These are phyloP conservation scores for Metacarcinus magister DNA, from an alignment of 2,888 invertebrate genomes.

Conservation along the genomic window DNA sequence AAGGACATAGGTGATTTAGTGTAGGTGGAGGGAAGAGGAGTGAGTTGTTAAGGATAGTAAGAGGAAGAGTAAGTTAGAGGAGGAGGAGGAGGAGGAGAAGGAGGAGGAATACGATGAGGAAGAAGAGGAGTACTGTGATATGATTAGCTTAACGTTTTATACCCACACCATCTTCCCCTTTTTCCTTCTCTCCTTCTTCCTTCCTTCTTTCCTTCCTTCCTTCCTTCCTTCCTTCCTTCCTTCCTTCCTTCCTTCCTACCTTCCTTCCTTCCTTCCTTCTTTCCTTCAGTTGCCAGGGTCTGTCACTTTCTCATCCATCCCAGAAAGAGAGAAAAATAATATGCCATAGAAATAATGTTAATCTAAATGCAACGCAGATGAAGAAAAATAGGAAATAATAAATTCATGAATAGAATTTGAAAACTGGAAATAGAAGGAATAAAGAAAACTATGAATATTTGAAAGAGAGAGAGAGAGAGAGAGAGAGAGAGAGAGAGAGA, in stretches of 20 bases:
- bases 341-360: too few species aligned
- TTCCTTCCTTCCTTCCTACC: not conserved
- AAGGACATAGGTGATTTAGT: not conserved
- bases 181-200: not conserved
- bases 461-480: conserved; percentile 53
- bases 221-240: not conserved
- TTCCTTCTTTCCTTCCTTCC: not conserved
- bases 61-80: not conserved
- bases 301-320: too few species aligned
- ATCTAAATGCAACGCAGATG: not conserved
- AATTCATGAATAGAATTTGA: not conserved
- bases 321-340: not conserved
- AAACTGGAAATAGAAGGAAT: not conserved
- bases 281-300: too few species aligned
- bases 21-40: not conserved
- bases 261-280: not conserved
- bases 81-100: conserved; percentile 11
- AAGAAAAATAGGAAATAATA: not conserved
- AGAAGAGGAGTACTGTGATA: not conserved
- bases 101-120: not conserved
- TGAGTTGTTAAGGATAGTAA: not conserved
- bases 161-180: not conserved
- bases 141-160: not conserved
- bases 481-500: conserved; percentile 57
- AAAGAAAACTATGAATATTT: not conserved